Base-by-base conservation (phyloP, 2,113 vertebrate species). In the Falcunculus frontatus region DNA sequence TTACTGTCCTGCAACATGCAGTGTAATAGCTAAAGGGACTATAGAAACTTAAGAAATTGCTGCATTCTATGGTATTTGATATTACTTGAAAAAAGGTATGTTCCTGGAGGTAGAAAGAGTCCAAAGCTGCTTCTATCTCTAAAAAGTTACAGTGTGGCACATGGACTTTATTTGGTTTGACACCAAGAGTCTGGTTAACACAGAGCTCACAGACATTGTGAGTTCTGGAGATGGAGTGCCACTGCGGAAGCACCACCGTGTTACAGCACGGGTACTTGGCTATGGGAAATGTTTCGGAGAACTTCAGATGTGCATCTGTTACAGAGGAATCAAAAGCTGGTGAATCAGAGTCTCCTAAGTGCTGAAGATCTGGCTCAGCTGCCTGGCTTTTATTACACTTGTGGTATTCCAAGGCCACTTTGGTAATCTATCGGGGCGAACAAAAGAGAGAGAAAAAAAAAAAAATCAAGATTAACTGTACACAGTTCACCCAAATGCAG, bases 361-460 rank as follows among this genome's bases (percentile, higher is more conserved):
- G 94, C 49, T 97, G 97, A 37, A 93, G 80, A n/a, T 82, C 93
- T 69, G 59, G 86, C 44, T 97, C 87, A 68, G 96, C 89, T 86
- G 80, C 92, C 68, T 90, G 96, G 96, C 97, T 97, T 91, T 95
- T 78, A 7, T 97, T 97, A 97, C 99, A 99, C 90, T 97, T 98
- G 96, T 99, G 98, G 94, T 99, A 99, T 65, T 98, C 98, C 96
- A 99, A 95, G 84, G 98, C 99, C 92, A 99, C 93, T 95, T 98
- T 98, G 77, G 98, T 98, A 94, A 99, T 98, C 99, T 99, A 87
- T n/a, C 79, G 72, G 4, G 8, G 3, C 3, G 3, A 21, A 42
- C 20, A 20, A 39, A 35, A 14, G 20, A 17, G 33, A 23, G 21
- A 11, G 35, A 44, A 16, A 23, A 93, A 27, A 39, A 39, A 11